Evolutionary conservation across 2,797 vertebrate species (phyloP), one percentile per base, ranked within the genome.

Genomic region (Gallirallus australis): DNA sequence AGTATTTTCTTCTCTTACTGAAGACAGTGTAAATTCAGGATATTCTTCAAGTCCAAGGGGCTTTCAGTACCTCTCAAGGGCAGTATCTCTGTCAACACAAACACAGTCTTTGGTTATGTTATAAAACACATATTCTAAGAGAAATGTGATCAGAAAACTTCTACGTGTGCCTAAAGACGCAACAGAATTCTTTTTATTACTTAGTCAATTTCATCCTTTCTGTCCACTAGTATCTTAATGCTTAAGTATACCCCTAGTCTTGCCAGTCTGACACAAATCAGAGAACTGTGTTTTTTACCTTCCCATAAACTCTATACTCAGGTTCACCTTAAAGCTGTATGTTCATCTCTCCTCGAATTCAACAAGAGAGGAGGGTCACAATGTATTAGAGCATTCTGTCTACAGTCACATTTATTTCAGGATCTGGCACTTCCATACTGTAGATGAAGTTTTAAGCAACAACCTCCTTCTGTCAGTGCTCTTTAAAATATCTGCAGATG

Each of bases 401-500:
- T 72, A 42, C 35, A 86, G n/a, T 30, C 82, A 33, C 28, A 52
- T n/a, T 91, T 90, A 76, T 63, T 88, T 90, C 65, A 91, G 69
- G 37, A 92, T 75, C 53, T 28, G 19, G 48, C 72, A 79, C 30
- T 91, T 94, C 35, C 30, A 37, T 56, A 18, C 61, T 88, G 83
- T 5, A 83, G 60, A 93, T 48, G 52, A 90, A 69, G 63, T 60
- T 96, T 73, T 80, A 71, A 86, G 70, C 57, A 96, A 81, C 47
- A 90, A 69, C 33, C 17, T 82, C 20, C 20, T 78, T 50, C 86
- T 77, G 60, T 81, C 63, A 84, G 39, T 0, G 0, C 52, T 64
- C 42, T 89, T 87, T 66, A 79, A 94, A 95, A 82, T 45, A 83
- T 56, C 80, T 91, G 73, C 90, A 84, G 80, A 82, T 70, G 87